These are phyloP conservation scores for Dromiciops gliroides DNA, from an alignment of 2,113 vertebrate species.

Conservation along the genomic window DNA sequence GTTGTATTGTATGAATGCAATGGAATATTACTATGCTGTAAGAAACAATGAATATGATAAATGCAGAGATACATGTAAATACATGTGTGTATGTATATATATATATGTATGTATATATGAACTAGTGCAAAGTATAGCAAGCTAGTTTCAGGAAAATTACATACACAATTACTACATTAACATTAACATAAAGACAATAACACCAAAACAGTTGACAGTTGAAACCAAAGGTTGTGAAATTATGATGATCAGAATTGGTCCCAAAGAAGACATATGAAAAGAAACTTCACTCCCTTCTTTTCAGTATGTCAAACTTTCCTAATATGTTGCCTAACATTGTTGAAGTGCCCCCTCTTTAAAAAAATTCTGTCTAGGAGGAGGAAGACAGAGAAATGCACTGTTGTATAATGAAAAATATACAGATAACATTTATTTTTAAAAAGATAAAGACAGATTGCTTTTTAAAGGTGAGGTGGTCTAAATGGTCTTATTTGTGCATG, in stretches of 20 bases:
- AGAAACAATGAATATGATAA: not conserved
- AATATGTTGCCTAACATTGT: not conserved
- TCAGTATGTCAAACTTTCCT: not conserved
- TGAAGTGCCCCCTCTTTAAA: no score
- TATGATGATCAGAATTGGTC: not conserved
- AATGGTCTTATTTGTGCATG: no score
- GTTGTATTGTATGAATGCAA: not conserved
- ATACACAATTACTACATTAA: not conserved
- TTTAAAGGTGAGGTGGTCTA: no score
- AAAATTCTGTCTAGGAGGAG: no score
- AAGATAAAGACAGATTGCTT: no score
- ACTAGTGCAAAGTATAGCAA: not conserved
- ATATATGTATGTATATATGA: not conserved
- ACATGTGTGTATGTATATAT: no score
- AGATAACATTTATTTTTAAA: no score
- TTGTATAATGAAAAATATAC: no score
- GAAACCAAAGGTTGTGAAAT: not conserved
- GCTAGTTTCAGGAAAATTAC: not conserved
- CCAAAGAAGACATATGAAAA: not conserved
- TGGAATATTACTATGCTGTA: not conserved
- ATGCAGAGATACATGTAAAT: not conserved
- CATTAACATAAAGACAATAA: not conserved
- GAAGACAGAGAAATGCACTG: no score
- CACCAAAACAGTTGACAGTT: not conserved
- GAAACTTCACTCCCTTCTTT: not conserved